Conservation (phyloP, 2,888 invertebrate genomes). For the Argynnis bischoffii region DNA sequence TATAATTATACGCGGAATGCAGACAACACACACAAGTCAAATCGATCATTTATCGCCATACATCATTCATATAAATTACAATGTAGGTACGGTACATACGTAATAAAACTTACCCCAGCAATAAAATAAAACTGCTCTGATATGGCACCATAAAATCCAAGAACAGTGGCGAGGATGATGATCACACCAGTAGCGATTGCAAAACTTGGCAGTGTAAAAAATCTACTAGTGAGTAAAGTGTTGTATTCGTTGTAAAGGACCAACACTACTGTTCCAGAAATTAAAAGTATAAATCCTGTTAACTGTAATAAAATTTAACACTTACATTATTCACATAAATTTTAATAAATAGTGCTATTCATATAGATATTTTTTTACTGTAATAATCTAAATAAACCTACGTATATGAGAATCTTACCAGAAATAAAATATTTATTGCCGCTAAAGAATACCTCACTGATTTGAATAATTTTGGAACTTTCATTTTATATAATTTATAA, state of each 20-base stretch:
- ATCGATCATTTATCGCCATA: too few relatives aligned
- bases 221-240: conserved; percentile 82
- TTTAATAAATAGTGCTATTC: too few relatives aligned
- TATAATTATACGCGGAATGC: too few relatives aligned
- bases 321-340: too few relatives aligned
- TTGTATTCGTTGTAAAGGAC: conserved; percentile 83
- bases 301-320: conserved; percentile 81
- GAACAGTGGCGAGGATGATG: conserved; percentile 87
- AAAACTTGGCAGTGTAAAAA: conserved; percentile 86
- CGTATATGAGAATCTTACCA: conserved; percentile 80
- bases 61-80: too few relatives aligned
- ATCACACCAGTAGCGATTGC: conserved; percentile 86
- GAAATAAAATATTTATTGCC: conserved; percentile 87
- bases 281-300: conserved; percentile 88
- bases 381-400: too few relatives aligned
- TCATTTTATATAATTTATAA: conserved; percentile 64
- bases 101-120: conserved; percentile 81
- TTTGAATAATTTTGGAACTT: conserved; percentile 72
- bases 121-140: conserved; percentile 92
- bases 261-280: conserved; percentile 85
- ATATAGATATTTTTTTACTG: too few relatives aligned
- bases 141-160: conserved; percentile 93
- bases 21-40: too few relatives aligned
- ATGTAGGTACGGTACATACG: neutral
- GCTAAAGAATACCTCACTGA: conserved; percentile 87